Percentiles rank a stretch among this genome's conserved stretches.
Evolutionary conservation across 2,888 invertebrate species (phyloP).

Genomic region (Peribatodes rhomboidaria): DNA sequence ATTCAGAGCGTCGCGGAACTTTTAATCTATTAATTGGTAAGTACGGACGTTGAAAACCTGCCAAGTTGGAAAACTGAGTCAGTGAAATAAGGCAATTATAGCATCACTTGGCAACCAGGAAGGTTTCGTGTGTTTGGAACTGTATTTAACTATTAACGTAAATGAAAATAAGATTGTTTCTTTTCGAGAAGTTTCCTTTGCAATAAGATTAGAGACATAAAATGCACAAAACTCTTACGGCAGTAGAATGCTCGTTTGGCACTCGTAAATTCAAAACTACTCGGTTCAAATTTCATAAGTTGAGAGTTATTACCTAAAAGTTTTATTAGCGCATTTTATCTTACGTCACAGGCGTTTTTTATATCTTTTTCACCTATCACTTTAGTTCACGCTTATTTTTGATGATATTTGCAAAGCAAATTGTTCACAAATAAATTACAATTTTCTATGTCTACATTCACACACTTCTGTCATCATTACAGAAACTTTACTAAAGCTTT

Average conservation of each 20-base stretch:
- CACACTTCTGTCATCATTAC: too few relatives aligned
- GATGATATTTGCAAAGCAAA: too few relatives aligned
- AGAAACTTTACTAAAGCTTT: too few relatives aligned
- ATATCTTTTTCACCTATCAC: not conserved
- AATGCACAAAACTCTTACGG: not conserved
- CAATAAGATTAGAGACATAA: slow-evolving; percentile 1
- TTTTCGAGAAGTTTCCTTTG: not conserved
- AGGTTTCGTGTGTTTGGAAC: too few relatives aligned
- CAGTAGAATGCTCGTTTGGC: slow-evolving; percentile 9
- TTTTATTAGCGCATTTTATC: not conserved
- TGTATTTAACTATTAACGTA: too few relatives aligned
- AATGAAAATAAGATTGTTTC: not conserved
- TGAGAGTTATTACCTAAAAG: slow-evolving; percentile 13
- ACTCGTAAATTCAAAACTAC: slow-evolving; percentile 16
- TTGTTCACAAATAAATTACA: not conserved
- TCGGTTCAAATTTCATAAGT: slow-evolving; percentile 17
- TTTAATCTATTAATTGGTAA: slow-evolving; percentile 10
- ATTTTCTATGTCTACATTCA: too few relatives aligned
- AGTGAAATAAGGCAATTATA: slow-evolving; percentile 4
- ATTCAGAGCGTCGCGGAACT: too few relatives aligned
- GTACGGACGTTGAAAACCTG: slow-evolving; percentile 1
- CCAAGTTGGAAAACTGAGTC: not conserved
- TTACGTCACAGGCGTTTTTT: not conserved
- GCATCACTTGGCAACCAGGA: not conserved
- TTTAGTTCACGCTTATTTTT: not conserved